Conservation (phyloP, 2,888 invertebrate species). For the Hyposoter dolosus region DNA sequence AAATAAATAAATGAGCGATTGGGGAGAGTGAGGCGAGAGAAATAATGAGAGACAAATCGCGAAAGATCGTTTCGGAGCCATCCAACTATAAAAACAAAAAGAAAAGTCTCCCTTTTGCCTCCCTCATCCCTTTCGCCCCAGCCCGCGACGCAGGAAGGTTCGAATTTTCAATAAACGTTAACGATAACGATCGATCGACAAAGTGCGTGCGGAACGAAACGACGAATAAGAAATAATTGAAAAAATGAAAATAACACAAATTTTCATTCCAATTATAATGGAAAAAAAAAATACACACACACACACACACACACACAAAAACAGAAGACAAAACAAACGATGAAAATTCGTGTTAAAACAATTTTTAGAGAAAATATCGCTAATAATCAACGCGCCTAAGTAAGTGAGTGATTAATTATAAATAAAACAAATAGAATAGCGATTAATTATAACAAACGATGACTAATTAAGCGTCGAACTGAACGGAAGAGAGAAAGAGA, state of each 20-base stretch:
- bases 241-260: slow-evolving; percentile 5
- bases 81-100: slow-evolving; percentile 70
- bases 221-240: not conserved
- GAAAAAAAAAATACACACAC: not conserved
- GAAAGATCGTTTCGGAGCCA: slow-evolving; percentile 79
- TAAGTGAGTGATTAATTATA: slow-evolving; percentile 73
- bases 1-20: slow-evolving; percentile 10
- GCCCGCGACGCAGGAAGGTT: not conserved
- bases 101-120: slow-evolving; percentile 54
- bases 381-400: slow-evolving; percentile 79
- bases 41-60: slow-evolving; percentile 55
- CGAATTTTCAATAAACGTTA: slow-evolving; percentile 6
- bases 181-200: not conserved
- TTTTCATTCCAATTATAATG: not conserved
- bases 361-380: slow-evolving; percentile 62
- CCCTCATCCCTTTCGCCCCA: not conserved
- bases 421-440: slow-evolving; percentile 31
- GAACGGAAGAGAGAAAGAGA: not conserved
- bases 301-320: not conserved
- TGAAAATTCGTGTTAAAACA: slow-evolving; percentile 24
- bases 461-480: slow-evolving; percentile 5
- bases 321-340: slow-evolving; percentile 1
- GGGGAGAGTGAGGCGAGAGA: not conserved
- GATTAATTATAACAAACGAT: not conserved
- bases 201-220: not conserved